Evolutionary conservation across 2,888 invertebrate genomes (phyloP).

Genomic region (Siphlonurus alternatus): DNA sequence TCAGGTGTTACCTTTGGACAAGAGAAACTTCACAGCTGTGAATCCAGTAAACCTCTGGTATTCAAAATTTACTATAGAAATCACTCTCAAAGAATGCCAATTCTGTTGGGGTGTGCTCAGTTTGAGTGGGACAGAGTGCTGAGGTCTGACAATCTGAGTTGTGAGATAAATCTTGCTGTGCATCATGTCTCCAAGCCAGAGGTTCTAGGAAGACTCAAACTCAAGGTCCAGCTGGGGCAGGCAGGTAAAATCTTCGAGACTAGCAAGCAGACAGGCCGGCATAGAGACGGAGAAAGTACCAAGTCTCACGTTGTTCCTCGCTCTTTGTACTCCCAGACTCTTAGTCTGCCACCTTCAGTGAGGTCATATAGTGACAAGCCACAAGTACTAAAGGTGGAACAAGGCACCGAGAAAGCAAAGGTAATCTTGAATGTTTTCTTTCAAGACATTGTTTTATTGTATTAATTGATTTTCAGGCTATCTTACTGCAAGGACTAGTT

Average conservation of each 20-base stretch:
- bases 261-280: background rate
- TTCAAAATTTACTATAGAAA: background rate
- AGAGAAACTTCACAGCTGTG: background rate
- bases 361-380: too few relatives aligned
- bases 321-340: too few relatives aligned
- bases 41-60: background rate
- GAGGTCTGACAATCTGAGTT: background rate
- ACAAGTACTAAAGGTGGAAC: too few relatives aligned
- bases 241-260: background rate
- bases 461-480: background rate
- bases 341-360: too few relatives aligned
- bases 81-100: background rate
- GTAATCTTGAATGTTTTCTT: too few relatives aligned
- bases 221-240: background rate
- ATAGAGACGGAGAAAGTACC: background rate
- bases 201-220: background rate
- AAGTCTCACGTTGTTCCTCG: background rate
- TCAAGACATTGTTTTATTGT: too few relatives aligned
- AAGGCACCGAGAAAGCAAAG: too few relatives aligned
- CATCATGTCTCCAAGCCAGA: background rate
- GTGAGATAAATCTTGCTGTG: background rate
- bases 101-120: background rate
- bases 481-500: background rate
- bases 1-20: background rate
- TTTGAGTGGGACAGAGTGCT: background rate